Conservation (phyloP, 2,113 vertebrate genomes). For the Dicaeum eximium region DNA sequence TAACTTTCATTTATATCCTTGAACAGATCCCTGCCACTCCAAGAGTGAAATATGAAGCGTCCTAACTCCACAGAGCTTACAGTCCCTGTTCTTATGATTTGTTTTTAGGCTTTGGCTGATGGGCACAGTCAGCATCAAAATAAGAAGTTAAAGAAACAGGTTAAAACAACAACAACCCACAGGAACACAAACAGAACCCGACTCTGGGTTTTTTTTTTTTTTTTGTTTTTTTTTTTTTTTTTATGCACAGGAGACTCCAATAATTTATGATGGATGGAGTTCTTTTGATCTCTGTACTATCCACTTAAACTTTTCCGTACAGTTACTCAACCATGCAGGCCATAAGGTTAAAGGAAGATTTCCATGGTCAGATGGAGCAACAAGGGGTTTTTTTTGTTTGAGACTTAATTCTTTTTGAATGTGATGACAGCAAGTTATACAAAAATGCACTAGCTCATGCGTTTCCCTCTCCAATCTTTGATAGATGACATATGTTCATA, state of each 20-base stretch:
- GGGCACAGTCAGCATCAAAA: background rate
- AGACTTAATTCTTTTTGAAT: slow-evolving; percentile 29
- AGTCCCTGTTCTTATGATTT: background rate
- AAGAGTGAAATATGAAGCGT: background rate
- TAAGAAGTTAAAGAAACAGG: slow-evolving; percentile 21
- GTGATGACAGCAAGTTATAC: slow-evolving; percentile 51
- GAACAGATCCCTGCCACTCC: background rate
- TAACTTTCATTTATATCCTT: background rate
- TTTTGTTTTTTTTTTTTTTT: background rate
- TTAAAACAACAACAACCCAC: slow-evolving; percentile 13
- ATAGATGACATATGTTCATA: slow-evolving; percentile 43
- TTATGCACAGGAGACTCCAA: background rate
- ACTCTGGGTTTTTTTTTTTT: background rate
- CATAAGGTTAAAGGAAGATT: slow-evolving; percentile 56
- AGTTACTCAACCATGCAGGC: slow-evolving; percentile 45
- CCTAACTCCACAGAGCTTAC: background rate
- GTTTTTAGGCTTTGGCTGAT: background rate
- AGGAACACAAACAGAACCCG: slow-evolving; percentile 32
- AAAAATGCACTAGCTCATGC: slow-evolving; percentile 42
- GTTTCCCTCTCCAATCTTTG: slow-evolving; percentile 1
- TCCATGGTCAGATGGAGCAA: slow-evolving; percentile 31
- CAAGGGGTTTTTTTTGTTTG: background rate
- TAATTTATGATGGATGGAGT: slow-evolving; percentile 20
- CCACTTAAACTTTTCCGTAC: slow-evolving; percentile 11
- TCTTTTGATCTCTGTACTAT: slow-evolving; percentile 47